A percentile compares a stretch with the other conserved stretches of the same genome.
Evolutionary conservation across 2,888 invertebrate species (phyloP).

Genomic region (Cosmorhoe ocellata): DNA sequence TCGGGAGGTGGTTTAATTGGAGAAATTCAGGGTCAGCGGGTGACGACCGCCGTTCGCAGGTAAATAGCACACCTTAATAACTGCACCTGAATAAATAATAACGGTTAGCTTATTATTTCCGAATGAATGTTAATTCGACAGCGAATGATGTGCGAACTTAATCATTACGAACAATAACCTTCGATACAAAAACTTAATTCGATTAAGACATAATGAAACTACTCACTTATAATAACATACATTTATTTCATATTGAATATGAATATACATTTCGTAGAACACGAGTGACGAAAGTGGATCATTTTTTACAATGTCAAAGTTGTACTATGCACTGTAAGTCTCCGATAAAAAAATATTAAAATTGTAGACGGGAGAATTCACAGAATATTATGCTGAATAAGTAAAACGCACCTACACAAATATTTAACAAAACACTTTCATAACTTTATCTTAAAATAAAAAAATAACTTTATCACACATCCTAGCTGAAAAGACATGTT

Average conservation of each 20-base stretch:
- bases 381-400: slow-evolving; percentile 32
- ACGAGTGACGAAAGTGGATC: slow-evolving; percentile 55
- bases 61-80: slow-evolving; percentile 54
- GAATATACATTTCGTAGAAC: slow-evolving; percentile 56
- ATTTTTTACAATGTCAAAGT: slow-evolving; percentile 45
- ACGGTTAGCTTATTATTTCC: slow-evolving; percentile 51
- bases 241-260: slow-evolving; percentile 64
- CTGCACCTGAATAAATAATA: slow-evolving; percentile 32
- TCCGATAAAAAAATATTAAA: slow-evolving; percentile 51
- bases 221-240: slow-evolving; percentile 58
- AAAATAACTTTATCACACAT: slow-evolving; percentile 5
- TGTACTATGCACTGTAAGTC: slow-evolving; percentile 42
- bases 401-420: slow-evolving; percentile 13
- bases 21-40: slow-evolving; percentile 65
- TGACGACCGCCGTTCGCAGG: slow-evolving; percentile 57
- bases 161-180: slow-evolving; percentile 60
- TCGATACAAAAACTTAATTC: slow-evolving; percentile 52
- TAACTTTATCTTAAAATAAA: slow-evolving; percentile 2
- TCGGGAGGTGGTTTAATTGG: slow-evolving; percentile 58
- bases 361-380: slow-evolving; percentile 27
- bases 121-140: slow-evolving; percentile 71
- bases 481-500: slow-evolving; percentile 21
- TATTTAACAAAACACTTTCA: slow-evolving; percentile 11
- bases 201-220: slow-evolving; percentile 44
- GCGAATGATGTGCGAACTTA: slow-evolving; percentile 62